These are phyloP conservation scores for Notolepis coatsorum DNA, from an alignment of 2,797 vertebrate species.

Conservation along the genomic window DNA sequence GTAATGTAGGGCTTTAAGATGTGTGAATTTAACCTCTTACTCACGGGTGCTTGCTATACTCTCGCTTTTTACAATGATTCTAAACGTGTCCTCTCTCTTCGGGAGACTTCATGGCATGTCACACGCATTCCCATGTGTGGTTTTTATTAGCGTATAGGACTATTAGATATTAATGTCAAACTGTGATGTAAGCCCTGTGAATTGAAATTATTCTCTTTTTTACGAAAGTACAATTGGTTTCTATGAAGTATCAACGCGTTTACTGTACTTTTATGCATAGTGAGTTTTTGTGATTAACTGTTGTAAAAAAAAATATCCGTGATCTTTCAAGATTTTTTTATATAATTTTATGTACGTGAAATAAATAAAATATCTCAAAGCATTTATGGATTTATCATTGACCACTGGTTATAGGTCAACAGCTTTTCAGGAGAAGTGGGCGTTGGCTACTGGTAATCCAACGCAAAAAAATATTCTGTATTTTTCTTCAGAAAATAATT, in stretches of 20 bases:
- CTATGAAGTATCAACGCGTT: slow-evolving; percentile 52
- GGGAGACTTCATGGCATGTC: slow-evolving; percentile 80
- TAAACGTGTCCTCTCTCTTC: slow-evolving; percentile 65
- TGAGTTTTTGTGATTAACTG: slow-evolving; percentile 78
- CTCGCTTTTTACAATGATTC: slow-evolving; percentile 65
- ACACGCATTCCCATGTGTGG: slow-evolving; percentile 80
- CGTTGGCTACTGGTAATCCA: background rate
- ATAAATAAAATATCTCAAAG: slow-evolving; percentile 82
- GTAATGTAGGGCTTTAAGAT: slow-evolving; percentile 69
- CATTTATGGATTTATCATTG: slow-evolving; percentile 27
- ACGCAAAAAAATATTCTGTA: background rate
- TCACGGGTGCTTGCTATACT: slow-evolving; percentile 71
- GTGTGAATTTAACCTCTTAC: slow-evolving; percentile 65
- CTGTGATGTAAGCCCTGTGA: slow-evolving; percentile 83
- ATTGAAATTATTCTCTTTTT: slow-evolving; percentile 58
- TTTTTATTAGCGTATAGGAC: slow-evolving; percentile 79
- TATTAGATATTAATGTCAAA: slow-evolving; percentile 81
- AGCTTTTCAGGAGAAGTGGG: background rate
- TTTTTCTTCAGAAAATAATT: background rate
- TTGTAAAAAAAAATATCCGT: slow-evolving; percentile 66
- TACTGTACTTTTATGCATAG: slow-evolving; percentile 75
- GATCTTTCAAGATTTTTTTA: slow-evolving; percentile 79
- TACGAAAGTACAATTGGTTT: slow-evolving; percentile 58
- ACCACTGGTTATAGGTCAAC: background rate
- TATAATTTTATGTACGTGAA: slow-evolving; percentile 87